Percentiles rank a stretch among this genome's conserved stretches.
phyloP scores from a whole-genome alignment of 1,140 invertebrate species.

The Polypedilum pembai region DNA sequence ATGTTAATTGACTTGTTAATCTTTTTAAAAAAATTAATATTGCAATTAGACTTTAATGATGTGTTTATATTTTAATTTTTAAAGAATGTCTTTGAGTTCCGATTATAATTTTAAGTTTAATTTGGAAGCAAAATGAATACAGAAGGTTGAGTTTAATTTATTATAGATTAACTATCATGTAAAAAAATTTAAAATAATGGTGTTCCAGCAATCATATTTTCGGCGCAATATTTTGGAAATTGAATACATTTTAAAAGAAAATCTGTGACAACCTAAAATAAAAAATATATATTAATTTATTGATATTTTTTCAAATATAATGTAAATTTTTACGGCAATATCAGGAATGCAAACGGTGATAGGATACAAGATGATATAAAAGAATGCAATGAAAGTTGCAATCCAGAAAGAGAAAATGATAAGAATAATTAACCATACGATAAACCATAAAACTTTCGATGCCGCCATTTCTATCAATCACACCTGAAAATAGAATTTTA shows the following conservation, averaged over 20 bases:
- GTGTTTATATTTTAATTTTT: too few relatives aligned
- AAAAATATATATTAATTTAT: constrained; percentile 31
- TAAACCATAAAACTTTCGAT: constrained; percentile 48
- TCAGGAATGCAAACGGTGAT: constrained; percentile 62
- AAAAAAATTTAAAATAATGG: constrained; percentile 32
- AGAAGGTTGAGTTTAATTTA: too few relatives aligned
- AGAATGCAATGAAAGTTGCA: constrained; percentile 61
- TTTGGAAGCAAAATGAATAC: too few relatives aligned
- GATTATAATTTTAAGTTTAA: too few relatives aligned
- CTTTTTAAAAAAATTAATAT: too few relatives aligned
- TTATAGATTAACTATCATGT: too few relatives aligned
- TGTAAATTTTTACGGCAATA: constrained; percentile 45
- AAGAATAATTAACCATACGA: constrained; percentile 72
- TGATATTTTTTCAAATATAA: not conserved
- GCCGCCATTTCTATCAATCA: too few relatives aligned
- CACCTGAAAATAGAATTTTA: too few relatives aligned
- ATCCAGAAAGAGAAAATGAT: constrained; percentile 65
- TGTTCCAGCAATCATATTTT: constrained; percentile 55
- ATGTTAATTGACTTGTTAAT: too few relatives aligned
- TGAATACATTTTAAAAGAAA: constrained; percentile 59
- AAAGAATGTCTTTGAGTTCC: too few relatives aligned
- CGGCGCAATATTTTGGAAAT: constrained; percentile 58
- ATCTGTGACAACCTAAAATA: constrained; percentile 57
- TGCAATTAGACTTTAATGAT: too few relatives aligned
- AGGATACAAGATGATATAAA: constrained; percentile 64